Evolutionary conservation across 2,888 invertebrate genomes (phyloP), one percentile per base, ranked within the genome.

Genomic region (Uloborus plumipes): DNA sequence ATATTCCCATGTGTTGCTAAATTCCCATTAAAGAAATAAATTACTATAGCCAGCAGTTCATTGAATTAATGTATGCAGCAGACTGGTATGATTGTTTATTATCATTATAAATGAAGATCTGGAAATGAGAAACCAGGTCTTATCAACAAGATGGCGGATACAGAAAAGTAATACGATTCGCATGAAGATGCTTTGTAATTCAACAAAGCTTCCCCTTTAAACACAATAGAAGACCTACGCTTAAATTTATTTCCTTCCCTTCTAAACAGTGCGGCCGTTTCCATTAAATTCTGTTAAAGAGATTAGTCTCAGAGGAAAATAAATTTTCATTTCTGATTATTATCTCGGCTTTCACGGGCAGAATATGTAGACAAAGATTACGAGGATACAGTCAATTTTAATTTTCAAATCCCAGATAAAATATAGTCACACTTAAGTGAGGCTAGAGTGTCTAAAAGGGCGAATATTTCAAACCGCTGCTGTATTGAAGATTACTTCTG

Each of bases 261-360:
- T 39, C 39, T 39, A 39, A 39, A 39, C 39, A 39, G 39, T 39
- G 39, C 39, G 39, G 9, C 39, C 39, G 9, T 39, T 39, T 39
- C 39, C 39, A 39, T 39, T 39, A 39, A 39, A 39, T 39, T 39
- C 39, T 39, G 39, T 39, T 39, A 39, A 39, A 39, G 39, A 39
- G 39, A 39, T 39, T 39, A 39, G 39, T 39, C 39, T 39, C 39
- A 1, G 14, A 20, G 22, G 62, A 53, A 74, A 74, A 76, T 76
- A 76, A 76, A 76, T 76, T 76, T 69, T 70, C 69, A 62, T 66
- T 75, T 75, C 67, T 76, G 76, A 76, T 69, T 67, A 75, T 75
- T 75, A 75, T 75, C 74, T 64, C 53, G 39, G 39, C 39, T 39
- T 39, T 39, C 39, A 39, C 39, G 39, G 39, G 39, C 39, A 11